phyloP scores from a whole-genome alignment of 2,797 vertebrate genomes.

The Liparis tanakae region DNA sequence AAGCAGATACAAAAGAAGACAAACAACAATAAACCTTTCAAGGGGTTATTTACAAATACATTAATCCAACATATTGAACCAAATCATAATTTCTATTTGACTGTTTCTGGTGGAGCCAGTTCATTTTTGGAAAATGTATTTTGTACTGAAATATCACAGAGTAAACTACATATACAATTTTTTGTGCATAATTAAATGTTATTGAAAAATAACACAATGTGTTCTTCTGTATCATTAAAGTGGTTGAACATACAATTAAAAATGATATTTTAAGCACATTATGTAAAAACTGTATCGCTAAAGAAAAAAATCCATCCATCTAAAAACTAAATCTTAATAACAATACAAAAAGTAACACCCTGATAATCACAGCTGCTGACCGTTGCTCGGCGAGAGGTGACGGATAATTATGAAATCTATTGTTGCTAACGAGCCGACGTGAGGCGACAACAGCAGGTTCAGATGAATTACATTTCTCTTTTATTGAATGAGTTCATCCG shows the following conservation, averaged over 20 bases:
- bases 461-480: conserved; percentile 21
- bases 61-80: no score
- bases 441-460: conserved; percentile 44
- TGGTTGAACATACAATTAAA: neutral
- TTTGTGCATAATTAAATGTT: neutral
- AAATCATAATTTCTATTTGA: conserved; percentile 41
- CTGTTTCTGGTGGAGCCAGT: conserved; percentile 7
- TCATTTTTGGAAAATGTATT: neutral
- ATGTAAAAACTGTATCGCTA: neutral
- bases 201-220: neutral
- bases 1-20: no score
- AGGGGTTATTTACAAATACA: no score
- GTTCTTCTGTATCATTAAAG: neutral
- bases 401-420: conserved; percentile 42
- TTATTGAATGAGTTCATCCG: conserved; percentile 45
- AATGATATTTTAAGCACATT: neutral
- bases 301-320: neutral
- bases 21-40: no score
- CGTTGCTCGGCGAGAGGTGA: conserved; percentile 3
- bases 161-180: neutral
- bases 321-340: neutral
- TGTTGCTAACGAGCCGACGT: conserved; percentile 1
- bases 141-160: neutral
- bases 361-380: neutral
- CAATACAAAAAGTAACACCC: neutral